These are phyloP conservation scores for Manduca sexta DNA, from an alignment of 1,140 invertebrate species.

Conservation along the genomic window DNA sequence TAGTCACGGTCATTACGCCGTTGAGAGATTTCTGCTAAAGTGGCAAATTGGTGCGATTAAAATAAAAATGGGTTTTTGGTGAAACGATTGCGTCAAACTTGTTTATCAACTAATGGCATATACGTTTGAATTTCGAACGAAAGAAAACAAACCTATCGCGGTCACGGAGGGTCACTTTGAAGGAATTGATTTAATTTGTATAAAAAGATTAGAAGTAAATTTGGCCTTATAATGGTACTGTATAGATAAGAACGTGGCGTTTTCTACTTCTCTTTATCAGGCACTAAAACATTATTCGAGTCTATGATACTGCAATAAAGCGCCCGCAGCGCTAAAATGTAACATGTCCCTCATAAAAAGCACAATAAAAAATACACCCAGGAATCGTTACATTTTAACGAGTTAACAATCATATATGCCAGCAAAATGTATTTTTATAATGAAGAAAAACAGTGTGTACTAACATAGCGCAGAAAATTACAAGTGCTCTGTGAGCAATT, in stretches of 20 bases:
- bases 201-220: constrained; percentile 18
- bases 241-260: constrained; percentile 32
- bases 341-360: constrained; percentile 60
- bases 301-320: constrained; percentile 66
- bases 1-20: constrained; percentile 15
- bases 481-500: too few relatives aligned
- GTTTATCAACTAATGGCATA: constrained; percentile 13
- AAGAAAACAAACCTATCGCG: neutral
- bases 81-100: constrained; percentile 10
- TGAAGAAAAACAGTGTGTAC: constrained; percentile 23
- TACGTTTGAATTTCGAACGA: constrained; percentile 3
- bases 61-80: constrained; percentile 7
- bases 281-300: constrained; percentile 58
- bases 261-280: constrained; percentile 59
- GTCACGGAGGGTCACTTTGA: neutral
- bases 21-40: constrained; percentile 15
- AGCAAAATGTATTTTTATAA: constrained; percentile 33
- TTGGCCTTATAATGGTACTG: constrained; percentile 9
- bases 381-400: constrained; percentile 63
- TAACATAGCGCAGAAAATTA: too few relatives aligned
- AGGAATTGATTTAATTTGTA: constrained; percentile 4
- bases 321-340: constrained; percentile 71
- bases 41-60: constrained; percentile 18
- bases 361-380: constrained; percentile 62
- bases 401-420: constrained; percentile 61